Conservation (phyloP, 2,113 vertebrate species). For the Nanorana parkeri region DNA sequence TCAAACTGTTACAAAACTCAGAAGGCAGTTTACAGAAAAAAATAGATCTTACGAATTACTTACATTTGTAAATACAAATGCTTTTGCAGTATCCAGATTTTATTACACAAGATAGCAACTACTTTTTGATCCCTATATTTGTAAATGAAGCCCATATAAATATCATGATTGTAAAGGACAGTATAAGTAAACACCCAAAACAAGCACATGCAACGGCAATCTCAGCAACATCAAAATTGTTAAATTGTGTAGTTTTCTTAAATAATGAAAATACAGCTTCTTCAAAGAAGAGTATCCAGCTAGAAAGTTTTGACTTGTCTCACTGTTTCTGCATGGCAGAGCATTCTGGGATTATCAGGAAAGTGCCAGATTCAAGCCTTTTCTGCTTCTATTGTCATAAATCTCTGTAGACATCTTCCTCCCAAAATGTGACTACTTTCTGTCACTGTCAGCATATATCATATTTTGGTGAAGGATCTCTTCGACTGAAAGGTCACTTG, state of each 20-base stretch:
- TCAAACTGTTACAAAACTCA: no score
- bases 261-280: neutral
- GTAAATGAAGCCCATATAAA: no score
- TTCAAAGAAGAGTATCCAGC: neutral
- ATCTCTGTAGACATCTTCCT: conserved; percentile 51
- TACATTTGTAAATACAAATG: no score
- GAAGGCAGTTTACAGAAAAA: no score
- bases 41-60: no score
- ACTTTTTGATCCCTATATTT: no score
- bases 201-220: no score
- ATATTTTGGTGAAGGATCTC: conserved; percentile 52
- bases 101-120: no score
- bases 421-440: conserved; percentile 48
- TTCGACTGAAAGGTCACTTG: conserved; percentile 56
- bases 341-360: conserved; percentile 47
- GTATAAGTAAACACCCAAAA: no score
- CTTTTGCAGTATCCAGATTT: no score
- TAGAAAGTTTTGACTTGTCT: neutral
- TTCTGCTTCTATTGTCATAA: conserved; percentile 56
- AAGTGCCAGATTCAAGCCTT: conserved; percentile 58
- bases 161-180: no score
- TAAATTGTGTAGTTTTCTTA: conserved; percentile 9
- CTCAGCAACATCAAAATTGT: no score
- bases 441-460: conserved; percentile 50
- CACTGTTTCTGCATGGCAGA: conserved; percentile 30